Base-by-base conservation (phyloP, 2,797 vertebrate genomes). In the Centroberyx gerrardi region DNA sequence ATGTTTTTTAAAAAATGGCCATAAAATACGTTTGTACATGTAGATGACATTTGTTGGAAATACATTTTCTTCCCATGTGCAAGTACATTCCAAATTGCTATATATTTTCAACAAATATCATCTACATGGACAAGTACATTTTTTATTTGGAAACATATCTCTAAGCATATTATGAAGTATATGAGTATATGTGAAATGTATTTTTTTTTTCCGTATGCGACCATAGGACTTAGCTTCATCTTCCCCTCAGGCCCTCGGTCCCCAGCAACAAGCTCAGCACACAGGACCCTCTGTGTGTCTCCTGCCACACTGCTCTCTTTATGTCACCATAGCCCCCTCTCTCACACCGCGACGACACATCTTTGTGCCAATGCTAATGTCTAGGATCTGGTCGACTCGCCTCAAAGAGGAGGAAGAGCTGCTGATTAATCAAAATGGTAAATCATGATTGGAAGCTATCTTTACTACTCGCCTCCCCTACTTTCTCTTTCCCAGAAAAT, bases 281-380 rank as follows among this genome's bases (percentile, higher is more conserved):
- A 90, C 76, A 85, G 75, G 65, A 18, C 65, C 74, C 58, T 67
- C 63, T 90, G 83, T 91, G 82, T 80, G 53, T 71, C 54, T 81
- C 54, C 60, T 18, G 80, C 64, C 46, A 90, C 89, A 89, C 74
- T 88, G 76, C 83, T 61, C 73, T 71, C 87, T 87, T 89, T 87
- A 90, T 92, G 46, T 85, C 28, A 40, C 44, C 62, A 61, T 38
- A 13, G 69, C 31, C 53, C 59, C 69, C 66, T 65, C 56, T n/a
- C 71, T 75, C 72, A 59, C 4, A 51, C 74, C 52, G 69, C 14
- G 54, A 74, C 36, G 71, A 82, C 54, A 56, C 58, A 62, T 72
- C 52, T 62, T 54, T 71, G 67, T 18, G 49, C 70, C 78, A 74
- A 6, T 72, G 64, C 63, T 76, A 71, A 78, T 72, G 60, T 72